A percentile compares a stretch with the other conserved stretches of the same genome.
Evolutionary conservation across 2,797 vertebrate species (phyloP).

Genomic region (Schizothorax lantsangensis): DNA sequence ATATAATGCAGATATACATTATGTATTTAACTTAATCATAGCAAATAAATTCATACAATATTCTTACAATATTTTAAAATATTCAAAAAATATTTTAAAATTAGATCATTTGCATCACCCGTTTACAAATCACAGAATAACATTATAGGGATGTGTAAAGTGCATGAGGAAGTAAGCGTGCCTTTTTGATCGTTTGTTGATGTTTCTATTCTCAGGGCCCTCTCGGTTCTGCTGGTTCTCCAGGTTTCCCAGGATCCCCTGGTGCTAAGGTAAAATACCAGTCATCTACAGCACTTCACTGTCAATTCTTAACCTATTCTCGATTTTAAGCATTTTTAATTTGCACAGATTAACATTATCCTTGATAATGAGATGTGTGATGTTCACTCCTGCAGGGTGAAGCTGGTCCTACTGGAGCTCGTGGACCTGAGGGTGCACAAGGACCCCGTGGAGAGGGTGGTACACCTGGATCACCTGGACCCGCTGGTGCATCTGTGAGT

Average conservation of each 20-base stretch:
- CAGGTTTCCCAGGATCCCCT: constrained; percentile 95
- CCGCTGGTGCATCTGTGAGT: constrained; percentile 90
- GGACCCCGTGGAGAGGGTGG: constrained; percentile 92
- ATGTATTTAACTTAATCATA: not conserved
- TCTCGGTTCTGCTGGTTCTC: constrained; percentile 91
- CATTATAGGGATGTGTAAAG: not conserved
- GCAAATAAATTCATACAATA: not conserved
- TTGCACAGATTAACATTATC: not conserved
- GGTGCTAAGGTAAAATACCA: constrained; percentile 88
- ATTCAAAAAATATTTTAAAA: not conserved
- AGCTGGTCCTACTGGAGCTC: constrained; percentile 92
- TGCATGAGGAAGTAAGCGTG: not conserved
- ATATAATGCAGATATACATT: not conserved
- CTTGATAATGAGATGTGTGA: constrained; percentile 7
- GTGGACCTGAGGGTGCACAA: constrained; percentile 92
- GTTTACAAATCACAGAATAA: not conserved
- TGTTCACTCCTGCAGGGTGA: constrained; percentile 83
- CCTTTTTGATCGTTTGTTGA: constrained; percentile 11
- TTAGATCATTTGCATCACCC: not conserved
- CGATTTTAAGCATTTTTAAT: not conserved
- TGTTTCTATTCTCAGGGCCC: constrained; percentile 83
- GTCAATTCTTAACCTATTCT: not conserved
- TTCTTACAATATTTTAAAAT: not conserved
- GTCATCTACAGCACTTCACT: not conserved
- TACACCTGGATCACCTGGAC: constrained; percentile 93